These are phyloP conservation scores for Probosciger aterrimus DNA, from an alignment of 2,113 vertebrate species.

Conservation along the genomic window DNA sequence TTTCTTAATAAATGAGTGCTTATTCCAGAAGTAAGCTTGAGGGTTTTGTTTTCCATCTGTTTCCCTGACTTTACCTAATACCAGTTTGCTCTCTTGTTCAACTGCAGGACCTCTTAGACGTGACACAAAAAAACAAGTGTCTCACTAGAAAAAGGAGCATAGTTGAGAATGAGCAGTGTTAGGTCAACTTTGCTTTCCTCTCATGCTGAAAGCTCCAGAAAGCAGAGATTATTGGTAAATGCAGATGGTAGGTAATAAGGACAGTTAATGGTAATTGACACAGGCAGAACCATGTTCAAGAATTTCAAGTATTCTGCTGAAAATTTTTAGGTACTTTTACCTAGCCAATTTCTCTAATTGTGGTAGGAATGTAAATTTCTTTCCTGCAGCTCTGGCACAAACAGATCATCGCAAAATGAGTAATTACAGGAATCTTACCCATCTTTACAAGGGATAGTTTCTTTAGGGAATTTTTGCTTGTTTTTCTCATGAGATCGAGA, in stretches of 20 bases:
- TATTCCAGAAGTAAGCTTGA: neutral
- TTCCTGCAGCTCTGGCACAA: neutral
- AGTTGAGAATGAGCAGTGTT: neutral
- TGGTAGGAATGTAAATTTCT: neutral
- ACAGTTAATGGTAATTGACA: neutral
- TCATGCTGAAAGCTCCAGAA: neutral
- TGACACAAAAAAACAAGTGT: fast-evolving
- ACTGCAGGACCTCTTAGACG: neutral
- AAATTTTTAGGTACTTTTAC: neutral
- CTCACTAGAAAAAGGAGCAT: neutral
- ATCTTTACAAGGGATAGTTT: neutral
- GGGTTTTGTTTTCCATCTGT: neutral
- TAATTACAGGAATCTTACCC: neutral
- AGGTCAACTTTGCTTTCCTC: neutral
- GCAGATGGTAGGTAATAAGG: neutral
- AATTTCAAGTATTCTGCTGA: neutral
- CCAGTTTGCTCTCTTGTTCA: fast-evolving
- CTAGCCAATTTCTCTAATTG: neutral
- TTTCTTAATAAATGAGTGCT: neutral
- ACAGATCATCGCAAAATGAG: neutral
- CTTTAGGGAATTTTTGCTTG: neutral
- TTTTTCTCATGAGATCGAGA: neutral
- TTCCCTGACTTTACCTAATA: neutral
- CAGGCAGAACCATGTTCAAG: neutral
- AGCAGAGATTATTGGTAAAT: neutral